Conservation (phyloP, 2,797 vertebrate genomes). For the Iguana delicatissima region DNA sequence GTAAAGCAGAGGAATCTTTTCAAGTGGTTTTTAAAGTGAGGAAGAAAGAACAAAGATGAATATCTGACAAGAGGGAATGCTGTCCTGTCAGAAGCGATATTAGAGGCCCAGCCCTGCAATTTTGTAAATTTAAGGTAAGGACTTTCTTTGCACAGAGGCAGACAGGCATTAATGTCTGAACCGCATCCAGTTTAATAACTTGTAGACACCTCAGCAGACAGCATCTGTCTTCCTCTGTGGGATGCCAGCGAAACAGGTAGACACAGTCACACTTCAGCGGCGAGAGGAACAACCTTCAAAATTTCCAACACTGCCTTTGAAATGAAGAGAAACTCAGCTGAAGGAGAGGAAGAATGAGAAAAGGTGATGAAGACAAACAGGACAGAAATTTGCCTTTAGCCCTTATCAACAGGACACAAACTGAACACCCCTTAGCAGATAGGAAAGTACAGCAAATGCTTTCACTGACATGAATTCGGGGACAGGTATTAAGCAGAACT, state of each 20-base stretch:
- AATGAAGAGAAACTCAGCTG: neutral
- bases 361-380: neutral
- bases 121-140: constrained; percentile 54
- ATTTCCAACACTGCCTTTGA: constrained; percentile 48
- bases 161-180: constrained; percentile 53
- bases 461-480: no score
- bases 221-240: constrained; percentile 74
- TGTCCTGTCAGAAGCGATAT: neutral
- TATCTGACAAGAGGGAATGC: neutral
- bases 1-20: neutral
- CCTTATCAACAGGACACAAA: neutral
- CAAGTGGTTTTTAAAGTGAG: neutral
- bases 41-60: neutral
- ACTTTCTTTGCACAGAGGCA: constrained; percentile 11
- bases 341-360: neutral
- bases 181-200: constrained; percentile 65
- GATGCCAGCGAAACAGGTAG: constrained; percentile 69
- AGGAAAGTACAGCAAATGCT: neutral
- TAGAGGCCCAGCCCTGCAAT: constrained; percentile 59
- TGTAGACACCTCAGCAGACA: constrained; percentile 67
- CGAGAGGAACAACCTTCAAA: neutral
- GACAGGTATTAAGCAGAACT: no score
- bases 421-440: neutral
- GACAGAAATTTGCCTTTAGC: neutral
- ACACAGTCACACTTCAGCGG: constrained; percentile 57